Evolutionary conservation across 92 coral and sea anemone species (phyloP).

Genomic region (Zoanthus sansibaricus): DNA sequence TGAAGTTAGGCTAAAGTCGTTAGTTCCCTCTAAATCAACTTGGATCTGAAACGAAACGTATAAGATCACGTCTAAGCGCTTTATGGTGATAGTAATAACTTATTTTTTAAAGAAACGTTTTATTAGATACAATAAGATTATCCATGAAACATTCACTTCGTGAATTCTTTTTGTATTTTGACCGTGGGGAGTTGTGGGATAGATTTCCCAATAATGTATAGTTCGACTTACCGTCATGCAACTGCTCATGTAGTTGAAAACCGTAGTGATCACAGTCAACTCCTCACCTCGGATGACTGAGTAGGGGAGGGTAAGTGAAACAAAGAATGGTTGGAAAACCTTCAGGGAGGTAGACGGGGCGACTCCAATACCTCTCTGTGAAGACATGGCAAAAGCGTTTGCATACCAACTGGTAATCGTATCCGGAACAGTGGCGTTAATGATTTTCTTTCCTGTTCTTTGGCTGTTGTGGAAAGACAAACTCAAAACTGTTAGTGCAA

Average conservation of each 20-base stretch:
- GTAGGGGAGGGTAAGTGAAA: slow-evolving; percentile 92
- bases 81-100: too few relatives aligned
- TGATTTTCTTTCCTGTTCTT: slow-evolving; percentile 60
- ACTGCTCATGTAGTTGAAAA: slow-evolving; percentile 86
- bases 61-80: not conserved
- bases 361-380: slow-evolving; percentile 79
- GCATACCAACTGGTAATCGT: slow-evolving; percentile 96
- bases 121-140: too few relatives aligned
- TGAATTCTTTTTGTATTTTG: too few relatives aligned
- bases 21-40: slow-evolving; percentile 60
- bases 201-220: too few relatives aligned
- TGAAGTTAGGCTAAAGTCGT: slow-evolving; percentile 72
- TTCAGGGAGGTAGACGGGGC: slow-evolving; percentile 75
- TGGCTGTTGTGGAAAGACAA: slow-evolving; percentile 45
- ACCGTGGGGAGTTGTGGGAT: too few relatives aligned
- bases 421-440: slow-evolving; percentile 85
- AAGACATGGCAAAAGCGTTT: slow-evolving; percentile 90
- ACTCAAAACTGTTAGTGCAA: not conserved
- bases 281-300: slow-evolving; percentile 96
- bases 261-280: slow-evolving; percentile 83
- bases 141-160: too few relatives aligned
- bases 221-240: slow-evolving; percentile 83
- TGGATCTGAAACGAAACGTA: slow-evolving; percentile 61
- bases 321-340: slow-evolving; percentile 91
- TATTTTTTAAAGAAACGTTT: too few relatives aligned